phyloP scores from a whole-genome alignment of 1,140 invertebrate species.

The Drosophila parvula region DNA sequence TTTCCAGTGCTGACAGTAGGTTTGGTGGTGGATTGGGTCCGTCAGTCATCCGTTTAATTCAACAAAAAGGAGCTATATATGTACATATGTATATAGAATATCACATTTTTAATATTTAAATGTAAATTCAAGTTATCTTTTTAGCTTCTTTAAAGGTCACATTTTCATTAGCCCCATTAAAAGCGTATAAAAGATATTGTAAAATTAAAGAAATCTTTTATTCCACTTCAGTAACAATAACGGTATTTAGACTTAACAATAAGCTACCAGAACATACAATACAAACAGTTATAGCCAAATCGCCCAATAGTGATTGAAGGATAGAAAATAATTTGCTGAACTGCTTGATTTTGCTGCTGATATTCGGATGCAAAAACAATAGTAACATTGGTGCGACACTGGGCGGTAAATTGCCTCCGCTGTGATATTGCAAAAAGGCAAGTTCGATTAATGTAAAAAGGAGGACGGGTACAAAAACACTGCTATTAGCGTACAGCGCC shows the following conservation, averaged over 20 bases:
- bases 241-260: constrained; percentile 11
- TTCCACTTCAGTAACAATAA: constrained; percentile 12
- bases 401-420: constrained; percentile 3
- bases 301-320: constrained; percentile 22
- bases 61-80: no score
- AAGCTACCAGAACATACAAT: constrained; percentile 28
- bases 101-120: no score
- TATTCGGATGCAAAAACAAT: constrained; percentile 17
- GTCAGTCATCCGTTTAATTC: not conserved
- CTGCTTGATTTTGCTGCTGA: constrained; percentile 32
- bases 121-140: not conserved
- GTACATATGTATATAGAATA: no score
- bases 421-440: constrained; percentile 22
- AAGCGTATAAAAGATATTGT: not conserved
- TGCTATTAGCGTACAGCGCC: constrained; percentile 26
- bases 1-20: constrained; percentile 1
- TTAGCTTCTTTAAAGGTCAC: not conserved
- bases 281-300: constrained; percentile 34
- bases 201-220: not conserved
- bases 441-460: constrained; percentile 21
- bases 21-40: not conserved
- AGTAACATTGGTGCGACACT: constrained; percentile 22
- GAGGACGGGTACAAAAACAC: constrained; percentile 29
- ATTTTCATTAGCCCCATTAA: not conserved
- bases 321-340: constrained; percentile 34